Evolutionary conservation across 2,797 vertebrate species (phyloP).

Genomic region (Acipenser transmontanus): DNA sequence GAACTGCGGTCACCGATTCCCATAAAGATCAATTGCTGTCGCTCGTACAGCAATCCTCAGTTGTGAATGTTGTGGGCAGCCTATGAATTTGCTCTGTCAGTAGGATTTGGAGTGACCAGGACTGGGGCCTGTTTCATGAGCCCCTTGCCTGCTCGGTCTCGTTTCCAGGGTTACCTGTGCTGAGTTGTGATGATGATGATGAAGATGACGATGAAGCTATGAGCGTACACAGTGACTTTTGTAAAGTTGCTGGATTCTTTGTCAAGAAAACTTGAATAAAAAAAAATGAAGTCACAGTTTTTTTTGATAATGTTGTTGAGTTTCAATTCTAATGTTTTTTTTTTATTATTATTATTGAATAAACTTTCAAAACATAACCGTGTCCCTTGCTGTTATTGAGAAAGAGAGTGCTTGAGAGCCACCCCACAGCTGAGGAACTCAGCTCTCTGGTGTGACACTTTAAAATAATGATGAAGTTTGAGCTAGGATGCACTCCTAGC

Average conservation of each 20-base stretch:
- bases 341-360: slow-evolving; percentile 49
- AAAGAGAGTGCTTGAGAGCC: neutral
- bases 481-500: too few species aligned
- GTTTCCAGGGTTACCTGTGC: slow-evolving; percentile 1
- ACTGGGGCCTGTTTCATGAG: neutral
- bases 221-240: slow-evolving; percentile 33
- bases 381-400: neutral
- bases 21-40: too few species aligned
- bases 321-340: slow-evolving; percentile 27
- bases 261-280: slow-evolving; percentile 47
- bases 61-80: neutral
- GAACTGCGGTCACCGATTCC: too few species aligned
- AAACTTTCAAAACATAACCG: slow-evolving; percentile 45
- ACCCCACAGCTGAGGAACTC: too few species aligned
- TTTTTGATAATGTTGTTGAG: slow-evolving; percentile 25
- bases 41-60: neutral
- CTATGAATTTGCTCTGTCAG: neutral
- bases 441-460: too few species aligned
- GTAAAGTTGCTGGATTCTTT: slow-evolving; percentile 28
- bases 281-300: slow-evolving; percentile 25
- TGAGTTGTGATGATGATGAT: slow-evolving; percentile 3
- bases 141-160: neutral
- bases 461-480: too few species aligned
- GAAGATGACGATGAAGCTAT: slow-evolving; percentile 16
- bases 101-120: neutral